phyloP scores from a whole-genome alignment of 2,888 invertebrate species.

The Hofmannophila pseudospretella region DNA sequence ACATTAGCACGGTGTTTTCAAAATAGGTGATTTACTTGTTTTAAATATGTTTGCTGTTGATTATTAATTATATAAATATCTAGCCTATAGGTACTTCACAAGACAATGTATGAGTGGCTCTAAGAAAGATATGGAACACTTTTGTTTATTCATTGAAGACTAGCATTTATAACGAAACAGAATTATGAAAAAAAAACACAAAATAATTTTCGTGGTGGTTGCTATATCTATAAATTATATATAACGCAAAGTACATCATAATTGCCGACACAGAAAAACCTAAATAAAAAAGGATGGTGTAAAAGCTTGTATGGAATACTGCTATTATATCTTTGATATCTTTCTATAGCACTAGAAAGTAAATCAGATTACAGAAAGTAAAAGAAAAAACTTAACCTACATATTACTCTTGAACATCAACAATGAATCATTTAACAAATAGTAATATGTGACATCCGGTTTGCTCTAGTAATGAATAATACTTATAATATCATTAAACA shows the following conservation, averaged over 20 bases:
- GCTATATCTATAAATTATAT: no score
- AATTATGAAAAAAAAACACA: no score
- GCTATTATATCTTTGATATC: constrained; percentile 35
- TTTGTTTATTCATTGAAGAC: constrained; percentile 20
- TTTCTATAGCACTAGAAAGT: constrained; percentile 18
- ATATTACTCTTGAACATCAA: constrained; percentile 35
- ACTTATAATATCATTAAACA: constrained; percentile 46
- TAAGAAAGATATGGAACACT: not conserved
- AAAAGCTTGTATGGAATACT: constrained; percentile 42
- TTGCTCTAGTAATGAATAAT: constrained; percentile 32
- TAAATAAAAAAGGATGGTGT: constrained; percentile 25
- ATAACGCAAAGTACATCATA: no score
- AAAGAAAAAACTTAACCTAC: constrained; percentile 33
- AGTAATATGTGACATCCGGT: constrained; percentile 40
- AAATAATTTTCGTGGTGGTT: no score
- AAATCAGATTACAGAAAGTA: constrained; percentile 24
- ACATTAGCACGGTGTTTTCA: no score
- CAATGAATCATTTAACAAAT: constrained; percentile 31
- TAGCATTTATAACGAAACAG: constrained; percentile 25
- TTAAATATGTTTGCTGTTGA: no score
- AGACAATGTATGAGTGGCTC: no score
- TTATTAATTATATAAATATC: no score
- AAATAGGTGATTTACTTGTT: no score
- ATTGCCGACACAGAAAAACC: constrained; percentile 42
- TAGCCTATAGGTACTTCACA: not conserved